Conservation (phyloP, 2,113 vertebrate species). For the Falco punctatus region DNA sequence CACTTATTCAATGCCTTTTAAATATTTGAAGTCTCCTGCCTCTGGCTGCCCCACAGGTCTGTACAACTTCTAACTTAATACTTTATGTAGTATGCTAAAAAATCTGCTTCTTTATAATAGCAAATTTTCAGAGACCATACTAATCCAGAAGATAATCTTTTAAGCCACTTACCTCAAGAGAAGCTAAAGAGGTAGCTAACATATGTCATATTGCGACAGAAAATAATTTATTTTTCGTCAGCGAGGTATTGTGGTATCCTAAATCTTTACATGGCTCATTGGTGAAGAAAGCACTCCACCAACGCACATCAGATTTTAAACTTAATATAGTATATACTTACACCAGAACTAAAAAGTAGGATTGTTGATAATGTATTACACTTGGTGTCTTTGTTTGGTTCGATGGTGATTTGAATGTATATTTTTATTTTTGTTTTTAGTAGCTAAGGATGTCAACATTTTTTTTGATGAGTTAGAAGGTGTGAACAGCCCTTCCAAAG, state of each 20-base stretch:
- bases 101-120: not conserved
- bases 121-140: not conserved
- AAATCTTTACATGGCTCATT: not conserved
- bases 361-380: not conserved
- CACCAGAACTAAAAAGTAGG: not conserved
- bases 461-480: conserved; percentile 85
- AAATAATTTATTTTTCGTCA: not conserved
- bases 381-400: not conserved
- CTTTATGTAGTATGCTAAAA: not conserved
- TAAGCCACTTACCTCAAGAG: not conserved
- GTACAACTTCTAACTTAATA: not conserved
- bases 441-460: conserved; percentile 89
- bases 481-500: conserved; percentile 86
- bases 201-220: not conserved
- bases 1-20: not conserved
- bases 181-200: not conserved
- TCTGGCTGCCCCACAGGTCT: not conserved
- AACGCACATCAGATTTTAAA: not conserved
- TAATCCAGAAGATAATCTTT: not conserved
- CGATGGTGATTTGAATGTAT: not conserved
- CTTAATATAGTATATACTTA: not conserved
- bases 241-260: not conserved
- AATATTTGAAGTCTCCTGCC: not conserved
- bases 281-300: not conserved
- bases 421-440: conserved; percentile 63